A percentile compares a stretch with the other conserved stretches of the same genome.
These are phyloP conservation scores for Eretmochelys imbricata DNA, from an alignment of 2,113 vertebrate species.

Conservation along the genomic window DNA sequence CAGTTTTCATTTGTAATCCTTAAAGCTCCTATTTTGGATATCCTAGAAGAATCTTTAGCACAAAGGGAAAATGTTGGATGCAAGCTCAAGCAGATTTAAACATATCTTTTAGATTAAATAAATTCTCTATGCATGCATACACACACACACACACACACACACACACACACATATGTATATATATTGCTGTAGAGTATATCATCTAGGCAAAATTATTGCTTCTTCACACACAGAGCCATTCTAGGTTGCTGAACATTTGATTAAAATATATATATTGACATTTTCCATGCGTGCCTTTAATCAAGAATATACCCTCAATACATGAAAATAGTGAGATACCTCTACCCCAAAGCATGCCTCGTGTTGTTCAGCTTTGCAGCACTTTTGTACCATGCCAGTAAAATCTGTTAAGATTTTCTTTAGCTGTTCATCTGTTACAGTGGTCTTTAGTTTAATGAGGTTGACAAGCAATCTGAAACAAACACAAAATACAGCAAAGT, in stretches of 20 bases:
- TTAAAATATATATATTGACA: not conserved
- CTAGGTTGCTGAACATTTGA: not conserved
- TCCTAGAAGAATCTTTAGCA: not conserved
- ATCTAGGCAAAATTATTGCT: not conserved
- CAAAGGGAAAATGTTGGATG: not conserved
- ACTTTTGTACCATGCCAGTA: not conserved
- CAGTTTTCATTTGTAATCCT: not conserved
- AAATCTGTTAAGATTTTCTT: not conserved
- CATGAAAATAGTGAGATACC: not conserved
- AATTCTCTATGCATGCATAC: not conserved
- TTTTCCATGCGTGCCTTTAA: not conserved
- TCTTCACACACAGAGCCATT: not conserved
- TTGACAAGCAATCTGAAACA: conserved; percentile 35
- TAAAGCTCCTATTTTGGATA: not conserved
- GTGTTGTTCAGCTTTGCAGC: not conserved
- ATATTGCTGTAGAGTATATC: not conserved
- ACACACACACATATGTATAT: too few species aligned
- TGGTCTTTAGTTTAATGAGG: conserved; percentile 20
- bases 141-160: too few species aligned
- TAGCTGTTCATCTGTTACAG: not conserved
- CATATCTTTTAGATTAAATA: not conserved
- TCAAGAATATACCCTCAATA: not conserved
- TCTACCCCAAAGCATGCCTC: conserved; percentile 35
- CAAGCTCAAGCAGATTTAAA: not conserved
- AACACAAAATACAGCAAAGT: not conserved